Percentiles rank a stretch among this genome's conserved stretches.
phyloP scores from a whole-genome alignment of 2,888 invertebrate species.

The Ormyrus nitidulus region DNA sequence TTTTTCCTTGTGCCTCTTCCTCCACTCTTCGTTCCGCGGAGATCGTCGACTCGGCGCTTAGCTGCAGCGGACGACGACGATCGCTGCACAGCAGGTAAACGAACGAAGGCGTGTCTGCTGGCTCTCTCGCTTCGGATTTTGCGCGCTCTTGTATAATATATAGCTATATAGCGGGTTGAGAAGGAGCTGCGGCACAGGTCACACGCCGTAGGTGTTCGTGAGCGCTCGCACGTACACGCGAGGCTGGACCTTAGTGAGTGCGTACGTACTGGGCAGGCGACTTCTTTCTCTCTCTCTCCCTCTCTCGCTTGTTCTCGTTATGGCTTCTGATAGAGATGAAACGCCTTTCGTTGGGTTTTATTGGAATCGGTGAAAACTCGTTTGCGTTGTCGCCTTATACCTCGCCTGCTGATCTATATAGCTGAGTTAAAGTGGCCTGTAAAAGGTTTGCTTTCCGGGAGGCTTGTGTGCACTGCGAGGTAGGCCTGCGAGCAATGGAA shows the following conservation, averaged over 20 bases:
- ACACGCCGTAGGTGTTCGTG: neutral
- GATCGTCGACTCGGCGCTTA: neutral
- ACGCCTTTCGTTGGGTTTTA: constrained; percentile 18
- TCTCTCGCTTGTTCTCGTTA: constrained; percentile 39
- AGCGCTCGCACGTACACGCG: neutral
- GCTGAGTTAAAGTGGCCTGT: constrained; percentile 2
- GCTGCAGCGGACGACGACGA: too few species aligned
- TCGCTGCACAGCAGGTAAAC: constrained; percentile 12
- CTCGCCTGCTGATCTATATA: neutral
- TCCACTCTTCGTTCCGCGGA: neutral
- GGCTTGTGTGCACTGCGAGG: neutral
- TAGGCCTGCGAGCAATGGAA: neutral
- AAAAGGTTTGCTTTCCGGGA: neutral
- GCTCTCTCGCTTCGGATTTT: constrained; percentile 18
- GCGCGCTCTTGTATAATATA: constrained; percentile 8
- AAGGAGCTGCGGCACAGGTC: neutral
- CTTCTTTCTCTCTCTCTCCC: neutral
- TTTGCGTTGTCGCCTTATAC: neutral
- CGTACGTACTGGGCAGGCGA: neutral
- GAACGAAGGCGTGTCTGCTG: constrained; percentile 31
- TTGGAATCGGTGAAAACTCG: constrained; percentile 32
- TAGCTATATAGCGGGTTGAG: neutral
- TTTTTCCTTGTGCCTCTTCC: neutral
- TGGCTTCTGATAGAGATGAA: constrained; percentile 40
- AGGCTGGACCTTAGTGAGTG: neutral